A percentile compares a stretch with the other conserved stretches of the same genome.
These are phyloP conservation scores for Drosophila lacteicornis DNA, from an alignment of 1,140 invertebrate species.

Conservation along the genomic window DNA sequence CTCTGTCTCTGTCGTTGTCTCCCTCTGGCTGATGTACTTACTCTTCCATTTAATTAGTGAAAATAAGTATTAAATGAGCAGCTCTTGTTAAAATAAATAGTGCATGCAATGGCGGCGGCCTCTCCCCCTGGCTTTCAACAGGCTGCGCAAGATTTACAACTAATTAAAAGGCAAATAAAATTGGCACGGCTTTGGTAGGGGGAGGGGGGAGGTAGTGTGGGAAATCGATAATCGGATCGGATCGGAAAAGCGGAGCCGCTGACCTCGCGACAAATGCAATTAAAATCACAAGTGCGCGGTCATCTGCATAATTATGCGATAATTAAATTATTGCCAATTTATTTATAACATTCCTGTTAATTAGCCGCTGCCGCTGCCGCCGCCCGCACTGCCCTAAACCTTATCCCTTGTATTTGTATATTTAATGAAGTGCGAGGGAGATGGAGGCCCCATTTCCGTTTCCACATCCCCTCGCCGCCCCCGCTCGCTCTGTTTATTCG, in stretches of 20 bases:
- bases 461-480: conserved; percentile 1
- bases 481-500: conserved; percentile 63
- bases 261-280: conserved; percentile 73
- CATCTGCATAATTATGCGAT: conserved; percentile 80
- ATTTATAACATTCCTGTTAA: conserved; percentile 50
- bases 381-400: conserved; percentile 28
- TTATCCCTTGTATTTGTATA: conserved; percentile 65
- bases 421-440: conserved; percentile 70
- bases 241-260: conserved; percentile 40
- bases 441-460: conserved; percentile 12
- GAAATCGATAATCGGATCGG: conserved; percentile 62
- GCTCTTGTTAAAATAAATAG: conserved; percentile 84
- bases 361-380: conserved; percentile 2
- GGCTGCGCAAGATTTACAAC: conserved; percentile 69
- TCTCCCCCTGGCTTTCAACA: conserved; percentile 47
- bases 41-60: conserved; percentile 78
- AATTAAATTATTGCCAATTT: conserved; percentile 83
- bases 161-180: conserved; percentile 71
- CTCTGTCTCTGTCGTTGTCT: conserved; percentile 4
- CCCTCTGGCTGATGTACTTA: conserved; percentile 40
- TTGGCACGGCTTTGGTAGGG: not conserved
- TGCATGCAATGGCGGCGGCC: conserved; percentile 70
- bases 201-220: not conserved
- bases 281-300: conserved; percentile 75
- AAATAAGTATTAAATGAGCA: conserved; percentile 83